These are phyloP conservation scores for Melanostoma scalare DNA, from an alignment of 2,888 invertebrate genomes.

Conservation along the genomic window DNA sequence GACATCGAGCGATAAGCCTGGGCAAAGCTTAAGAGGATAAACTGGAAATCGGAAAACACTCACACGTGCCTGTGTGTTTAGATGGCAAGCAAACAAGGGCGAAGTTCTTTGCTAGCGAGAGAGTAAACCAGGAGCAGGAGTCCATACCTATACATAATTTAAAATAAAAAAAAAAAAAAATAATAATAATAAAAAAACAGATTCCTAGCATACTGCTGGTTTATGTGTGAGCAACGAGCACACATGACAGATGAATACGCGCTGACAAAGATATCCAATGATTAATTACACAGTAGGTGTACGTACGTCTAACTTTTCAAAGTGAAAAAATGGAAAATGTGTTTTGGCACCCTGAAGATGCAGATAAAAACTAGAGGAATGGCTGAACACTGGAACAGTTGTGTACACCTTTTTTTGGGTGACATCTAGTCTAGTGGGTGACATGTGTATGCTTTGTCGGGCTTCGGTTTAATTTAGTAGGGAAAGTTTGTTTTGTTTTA, in stretches of 20 bases:
- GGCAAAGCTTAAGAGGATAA: slow-evolving; percentile 21
- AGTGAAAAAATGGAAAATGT: slow-evolving; percentile 4
- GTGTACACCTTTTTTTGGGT: too few relatives aligned
- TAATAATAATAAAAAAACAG: neutral
- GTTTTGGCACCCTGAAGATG: too few relatives aligned
- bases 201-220: neutral
- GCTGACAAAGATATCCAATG: slow-evolving; percentile 52
- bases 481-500: too few relatives aligned
- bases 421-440: too few relatives aligned
- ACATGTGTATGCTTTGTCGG: too few relatives aligned
- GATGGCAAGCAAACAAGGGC: slow-evolving; percentile 32
- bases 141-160: slow-evolving; percentile 28
- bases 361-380: too few relatives aligned
- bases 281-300: slow-evolving; percentile 49
- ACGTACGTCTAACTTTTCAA: slow-evolving; percentile 50
- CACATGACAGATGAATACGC: slow-evolving; percentile 64
- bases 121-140: slow-evolving; percentile 13
- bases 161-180: neutral
- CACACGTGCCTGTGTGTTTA: slow-evolving; percentile 48
- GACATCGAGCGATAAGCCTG: slow-evolving; percentile 55
- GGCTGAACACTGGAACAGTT: too few relatives aligned
- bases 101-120: slow-evolving; percentile 4
- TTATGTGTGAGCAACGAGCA: slow-evolving; percentile 16
- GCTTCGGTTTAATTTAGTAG: too few relatives aligned
- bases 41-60: slow-evolving; percentile 23